Base-by-base conservation (phyloP, 2,888 invertebrate genomes). In the Cheilosia impressa region DNA sequence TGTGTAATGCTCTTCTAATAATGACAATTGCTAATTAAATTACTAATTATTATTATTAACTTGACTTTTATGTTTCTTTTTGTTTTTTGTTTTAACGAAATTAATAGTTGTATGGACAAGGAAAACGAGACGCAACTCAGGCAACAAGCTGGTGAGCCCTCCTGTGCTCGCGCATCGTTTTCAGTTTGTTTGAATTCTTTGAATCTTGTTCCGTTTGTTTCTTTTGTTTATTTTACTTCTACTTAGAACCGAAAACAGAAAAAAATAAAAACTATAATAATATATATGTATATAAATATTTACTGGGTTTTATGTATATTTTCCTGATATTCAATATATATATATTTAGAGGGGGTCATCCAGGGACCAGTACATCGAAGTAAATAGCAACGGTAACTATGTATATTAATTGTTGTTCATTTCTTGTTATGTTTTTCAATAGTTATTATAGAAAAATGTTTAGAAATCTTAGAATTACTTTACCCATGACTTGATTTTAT, bases 401-500 rank as follows among this genome's bases (percentile, higher is more conserved):
- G 31, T 31, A 31, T 62, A 68, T 81, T 81, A 81, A 58, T 60
- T 57, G 68, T 52, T 55, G 58, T 69, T 69, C 31, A 43, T 50
- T 73, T 45, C 31, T 63, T 76, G 34, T 53, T 52, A 24, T 69
- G 71, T 47, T 52, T 38, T 38, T 38, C 38, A 38, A 38, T 38
- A 41, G n/a, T n/a, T n/a, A 60, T 58, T 80, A 53, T 50, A 85
- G 60, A 77, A 76, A 27, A 81, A 85, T 38, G 38, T 77, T 66
- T 81, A 81, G 71, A 85, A 85, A 81, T 85, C 38, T 57, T 81
- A 77, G 58, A 85, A 81, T 41, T 81, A 76, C 38, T 57, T 81
- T 76, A 84, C 66, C 68, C 62, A 57, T 80, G 81, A 76, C 85
- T 81, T 50, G 80, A 66, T 85, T 89, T 90, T 91, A 91, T 90